Conservation (phyloP, 2,113 vertebrate species). For the Callipepla californica region DNA sequence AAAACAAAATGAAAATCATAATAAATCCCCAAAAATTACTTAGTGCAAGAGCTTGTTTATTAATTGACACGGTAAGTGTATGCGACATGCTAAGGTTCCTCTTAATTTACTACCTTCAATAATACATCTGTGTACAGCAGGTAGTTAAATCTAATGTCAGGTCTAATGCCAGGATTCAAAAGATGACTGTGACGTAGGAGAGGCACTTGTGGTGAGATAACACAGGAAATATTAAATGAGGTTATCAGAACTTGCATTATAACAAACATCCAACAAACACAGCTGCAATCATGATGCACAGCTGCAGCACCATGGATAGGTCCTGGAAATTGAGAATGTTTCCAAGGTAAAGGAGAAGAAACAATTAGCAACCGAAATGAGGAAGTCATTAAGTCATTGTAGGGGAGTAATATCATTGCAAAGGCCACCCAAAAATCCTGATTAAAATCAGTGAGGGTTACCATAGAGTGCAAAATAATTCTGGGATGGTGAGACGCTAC, state of each 20-base stretch:
- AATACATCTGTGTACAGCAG: accelerated
- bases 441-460: slow-evolving; percentile 52
- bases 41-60: background rate
- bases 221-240: accelerated
- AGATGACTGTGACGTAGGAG: background rate
- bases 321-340: background rate
- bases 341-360: background rate
- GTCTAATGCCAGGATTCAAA: background rate
- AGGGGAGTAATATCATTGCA: slow-evolving; percentile 21
- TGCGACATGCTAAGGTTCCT: background rate
- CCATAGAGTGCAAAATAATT: slow-evolving; percentile 41
- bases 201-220: background rate
- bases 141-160: background rate
- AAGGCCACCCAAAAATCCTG: background rate
- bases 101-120: background rate
- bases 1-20: background rate
- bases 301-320: background rate
- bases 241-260: background rate
- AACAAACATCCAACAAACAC: background rate
- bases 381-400: background rate
- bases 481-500: background rate
- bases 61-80: background rate
- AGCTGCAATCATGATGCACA: background rate
- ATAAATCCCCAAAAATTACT: background rate
- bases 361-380: background rate